Base-by-base conservation (phyloP, 2,797 vertebrate species). In the Sebastes melanostomus region DNA sequence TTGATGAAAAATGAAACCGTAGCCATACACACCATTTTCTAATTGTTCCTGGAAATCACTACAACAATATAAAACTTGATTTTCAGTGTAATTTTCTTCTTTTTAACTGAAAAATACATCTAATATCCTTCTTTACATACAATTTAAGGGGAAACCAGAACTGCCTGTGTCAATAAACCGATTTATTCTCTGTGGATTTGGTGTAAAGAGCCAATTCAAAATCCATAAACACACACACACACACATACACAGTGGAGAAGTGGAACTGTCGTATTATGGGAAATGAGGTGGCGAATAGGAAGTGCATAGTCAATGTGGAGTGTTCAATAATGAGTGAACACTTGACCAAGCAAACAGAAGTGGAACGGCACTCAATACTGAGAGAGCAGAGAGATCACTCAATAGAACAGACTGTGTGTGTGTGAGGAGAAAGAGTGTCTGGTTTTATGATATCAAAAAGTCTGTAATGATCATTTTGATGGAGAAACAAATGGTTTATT, bases 281-380 rank as follows among this genome's bases (percentile, higher is more conserved):
- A 69, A 82, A 80, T 75, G 29, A 77, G 72, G 52, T 68, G 61
- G 50, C 2, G 2, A 62, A 58, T 46, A 73, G 74, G 32, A 80
- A 66, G 56, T 58, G 2, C 9, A 52, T 6, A 42, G 50, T 75
- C 70, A 54, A 62, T 83, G 32, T 80, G 66, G 25, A 82, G 81
- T 55, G 22, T 70, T 78, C 70, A 61, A 63, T 72, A 88, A 84
- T 36, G 36, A 85, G 25, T 5, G 46, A 81, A 69, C 81, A 75
- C 66, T 89, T 88, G 77, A 91, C 65, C 59, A 73, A 62, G 61
- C 63, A 66, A 78, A 80, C 5, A 87, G 38, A 81, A 75, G 55
- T 74, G 69, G 20, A 82, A 20, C 24, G 46, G 62, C 75, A 67
- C 10, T 82, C 65, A 32, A 66, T 78, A 30, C 63, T 56, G 22